These are phyloP conservation scores for Pogonognathellus flavescens DNA, from an alignment of 1,140 invertebrate genomes.

Conservation along the genomic window DNA sequence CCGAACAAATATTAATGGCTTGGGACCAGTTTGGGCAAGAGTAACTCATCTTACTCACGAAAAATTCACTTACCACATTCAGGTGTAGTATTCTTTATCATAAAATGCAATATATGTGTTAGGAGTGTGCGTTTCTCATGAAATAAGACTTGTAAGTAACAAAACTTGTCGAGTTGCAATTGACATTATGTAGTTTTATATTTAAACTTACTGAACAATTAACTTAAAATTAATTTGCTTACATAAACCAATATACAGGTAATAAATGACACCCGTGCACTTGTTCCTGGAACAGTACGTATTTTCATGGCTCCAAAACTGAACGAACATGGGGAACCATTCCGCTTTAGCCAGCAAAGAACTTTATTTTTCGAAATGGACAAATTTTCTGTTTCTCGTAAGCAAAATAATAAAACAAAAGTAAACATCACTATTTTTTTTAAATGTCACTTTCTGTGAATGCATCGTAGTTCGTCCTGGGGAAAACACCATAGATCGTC, in stretches of 20 bases:
- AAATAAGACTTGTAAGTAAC: not conserved
- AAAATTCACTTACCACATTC: constrained; percentile 76
- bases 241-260: not conserved
- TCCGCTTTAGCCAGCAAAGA: constrained; percentile 77
- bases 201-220: no score
- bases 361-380: constrained; percentile 83
- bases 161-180: not conserved
- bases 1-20: constrained; percentile 72
- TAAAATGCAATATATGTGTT: no score
- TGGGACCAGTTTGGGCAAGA: constrained; percentile 79
- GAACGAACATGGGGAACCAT: constrained; percentile 78
- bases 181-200: no score
- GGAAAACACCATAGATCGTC: constrained; percentile 73
- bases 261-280: constrained; percentile 2
- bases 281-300: constrained; percentile 76
- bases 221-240: no score
- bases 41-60: constrained; percentile 83
- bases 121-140: no score
- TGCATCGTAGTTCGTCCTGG: constrained; percentile 70
- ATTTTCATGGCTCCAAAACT: constrained; percentile 81
- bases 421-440: not conserved
- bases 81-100: not conserved
- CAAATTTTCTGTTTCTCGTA: constrained; percentile 78
- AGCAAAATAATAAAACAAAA: constrained; percentile 66
- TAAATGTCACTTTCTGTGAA: no score